These are phyloP conservation scores for Anoura caudifer DNA, from an alignment of 2,113 vertebrate genomes.

Conservation along the genomic window DNA sequence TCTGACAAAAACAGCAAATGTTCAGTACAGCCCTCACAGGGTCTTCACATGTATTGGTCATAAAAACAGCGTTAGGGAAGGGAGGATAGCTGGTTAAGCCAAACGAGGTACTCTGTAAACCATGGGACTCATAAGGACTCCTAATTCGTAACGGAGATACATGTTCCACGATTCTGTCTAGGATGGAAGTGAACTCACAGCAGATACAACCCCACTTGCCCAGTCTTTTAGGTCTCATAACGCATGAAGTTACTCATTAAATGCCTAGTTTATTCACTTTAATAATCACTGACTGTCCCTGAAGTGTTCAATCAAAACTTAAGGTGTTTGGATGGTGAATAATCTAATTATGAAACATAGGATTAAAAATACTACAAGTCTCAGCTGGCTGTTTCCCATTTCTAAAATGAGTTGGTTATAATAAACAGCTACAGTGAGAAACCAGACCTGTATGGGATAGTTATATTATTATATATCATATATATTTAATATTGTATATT, in stretches of 20 bases:
- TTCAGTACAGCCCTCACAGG: neutral
- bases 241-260: neutral
- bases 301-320: conserved; percentile 5
- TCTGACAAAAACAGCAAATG: neutral
- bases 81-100: neutral
- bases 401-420: neutral
- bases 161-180: neutral
- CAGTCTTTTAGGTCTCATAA: neutral
- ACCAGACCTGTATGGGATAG: neutral
- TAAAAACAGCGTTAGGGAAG: neutral
- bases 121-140: neutral
- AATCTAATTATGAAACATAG: neutral
- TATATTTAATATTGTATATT: too few relatives aligned
- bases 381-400: conserved; percentile 6
- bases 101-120: neutral
- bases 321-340: neutral
- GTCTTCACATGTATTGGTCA: neutral
- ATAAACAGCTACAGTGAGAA: neutral
- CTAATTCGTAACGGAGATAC: neutral
- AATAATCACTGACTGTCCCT: neutral
- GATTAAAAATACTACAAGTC: conserved; percentile 26
- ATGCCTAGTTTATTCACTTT: neutral
- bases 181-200: neutral
- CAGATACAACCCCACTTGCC: neutral
- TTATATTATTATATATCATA: neutral